Percentiles rank a stretch among this genome's conserved stretches.
Evolutionary conservation across 2,113 vertebrate genomes (phyloP).

Genomic region (Eonycteris spelaea): DNA sequence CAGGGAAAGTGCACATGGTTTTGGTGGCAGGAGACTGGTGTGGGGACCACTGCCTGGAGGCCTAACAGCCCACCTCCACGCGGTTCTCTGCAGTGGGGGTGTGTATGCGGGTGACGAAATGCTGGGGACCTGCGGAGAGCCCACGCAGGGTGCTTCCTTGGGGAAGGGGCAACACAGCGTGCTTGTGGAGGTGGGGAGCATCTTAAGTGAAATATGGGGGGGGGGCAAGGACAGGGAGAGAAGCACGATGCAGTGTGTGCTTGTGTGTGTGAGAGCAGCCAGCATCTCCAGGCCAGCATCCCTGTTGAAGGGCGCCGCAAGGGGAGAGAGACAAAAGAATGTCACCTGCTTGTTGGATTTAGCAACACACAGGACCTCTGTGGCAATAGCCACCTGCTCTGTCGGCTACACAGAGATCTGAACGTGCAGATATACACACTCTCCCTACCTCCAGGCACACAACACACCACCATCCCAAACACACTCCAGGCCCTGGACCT

Average conservation of each 20-base stretch:
- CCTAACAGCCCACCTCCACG: too few relatives aligned
- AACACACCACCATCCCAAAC: background rate
- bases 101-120: background rate
- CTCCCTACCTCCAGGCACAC: background rate
- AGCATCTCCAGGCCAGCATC: background rate
- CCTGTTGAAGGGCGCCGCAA: background rate
- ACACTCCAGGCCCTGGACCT: background rate
- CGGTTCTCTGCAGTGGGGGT: background rate
- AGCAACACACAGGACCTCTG: background rate
- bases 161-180: rapidly evolving
- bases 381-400: background rate
- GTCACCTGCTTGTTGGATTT: conserved; percentile 6
- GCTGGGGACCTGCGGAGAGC: background rate
- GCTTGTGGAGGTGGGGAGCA: background rate
- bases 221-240: background rate
- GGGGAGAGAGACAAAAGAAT: background rate
- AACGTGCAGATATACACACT: background rate
- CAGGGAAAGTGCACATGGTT: background rate
- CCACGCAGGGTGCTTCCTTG: background rate
- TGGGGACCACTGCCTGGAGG: background rate
- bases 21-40: rapidly evolving
- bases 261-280: background rate
- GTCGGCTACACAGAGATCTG: background rate
- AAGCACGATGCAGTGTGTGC: background rate
- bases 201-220: background rate